A percentile compares a stretch with the other conserved stretches of the same genome.
phyloP scores from a whole-genome alignment of 2,113 vertebrate species.

The Ochotona curzoniae region DNA sequence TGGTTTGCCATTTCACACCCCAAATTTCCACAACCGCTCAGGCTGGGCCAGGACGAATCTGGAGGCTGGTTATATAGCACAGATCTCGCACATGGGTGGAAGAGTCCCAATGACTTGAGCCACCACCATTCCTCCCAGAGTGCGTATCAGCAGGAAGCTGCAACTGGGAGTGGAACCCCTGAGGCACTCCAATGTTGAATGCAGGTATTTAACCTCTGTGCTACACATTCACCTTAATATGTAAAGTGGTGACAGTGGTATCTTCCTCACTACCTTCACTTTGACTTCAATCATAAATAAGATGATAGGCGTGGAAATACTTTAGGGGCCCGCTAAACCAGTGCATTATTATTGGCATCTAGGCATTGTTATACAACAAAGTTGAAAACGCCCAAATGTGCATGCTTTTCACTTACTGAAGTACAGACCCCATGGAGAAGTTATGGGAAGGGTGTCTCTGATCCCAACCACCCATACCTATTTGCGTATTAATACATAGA shows the following conservation, averaged over 20 bases:
- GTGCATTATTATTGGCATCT: background rate
- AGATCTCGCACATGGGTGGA: too few relatives aligned
- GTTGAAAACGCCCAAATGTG: background rate
- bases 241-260: background rate
- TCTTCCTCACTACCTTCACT: background rate
- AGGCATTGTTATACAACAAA: background rate
- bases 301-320: background rate
- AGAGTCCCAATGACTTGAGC: too few relatives aligned
- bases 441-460: background rate
- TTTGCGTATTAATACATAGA: background rate
- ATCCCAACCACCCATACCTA: background rate
- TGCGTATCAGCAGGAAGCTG: too few relatives aligned
- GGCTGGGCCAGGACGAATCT: too few relatives aligned
- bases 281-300: background rate
- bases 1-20: too few relatives aligned
- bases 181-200: too few relatives aligned
- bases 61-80: too few relatives aligned
- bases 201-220: too few relatives aligned
- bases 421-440: background rate
- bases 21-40: too few relatives aligned
- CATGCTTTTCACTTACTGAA: background rate
- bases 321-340: background rate
- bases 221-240: background rate
- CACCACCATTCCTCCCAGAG: too few relatives aligned
- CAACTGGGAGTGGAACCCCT: too few relatives aligned